Conservation (phyloP, 1,140 invertebrate genomes). For the Wasmannia auropunctata region DNA sequence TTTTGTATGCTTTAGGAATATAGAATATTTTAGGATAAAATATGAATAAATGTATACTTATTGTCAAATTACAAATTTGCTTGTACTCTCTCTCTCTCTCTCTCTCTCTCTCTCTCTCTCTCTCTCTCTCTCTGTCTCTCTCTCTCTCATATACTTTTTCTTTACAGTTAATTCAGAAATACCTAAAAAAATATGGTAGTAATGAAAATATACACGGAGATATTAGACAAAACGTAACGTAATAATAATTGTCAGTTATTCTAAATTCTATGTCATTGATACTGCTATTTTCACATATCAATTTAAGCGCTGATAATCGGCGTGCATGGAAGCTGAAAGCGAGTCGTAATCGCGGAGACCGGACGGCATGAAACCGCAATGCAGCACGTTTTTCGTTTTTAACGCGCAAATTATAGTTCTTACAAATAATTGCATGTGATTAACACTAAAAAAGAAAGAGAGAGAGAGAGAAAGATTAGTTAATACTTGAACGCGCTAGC, state of each 20-base stretch:
- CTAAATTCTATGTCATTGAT: neutral
- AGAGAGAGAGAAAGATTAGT: neutral
- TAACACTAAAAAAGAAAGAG: neutral
- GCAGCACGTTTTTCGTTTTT: neutral
- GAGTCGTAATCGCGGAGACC: neutral
- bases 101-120: too few species aligned
- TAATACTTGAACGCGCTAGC: neutral
- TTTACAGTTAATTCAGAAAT: neutral
- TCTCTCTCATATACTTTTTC: too few species aligned
- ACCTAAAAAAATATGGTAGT: neutral
- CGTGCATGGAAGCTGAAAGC: neutral
- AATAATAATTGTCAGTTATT: neutral
- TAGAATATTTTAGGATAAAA: neutral
- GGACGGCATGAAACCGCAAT: neutral
- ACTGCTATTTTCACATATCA: neutral
- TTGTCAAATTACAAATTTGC: neutral
- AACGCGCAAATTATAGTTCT: neutral
- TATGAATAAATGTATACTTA: neutral
- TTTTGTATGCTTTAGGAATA: neutral
- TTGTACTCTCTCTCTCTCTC: neutral
- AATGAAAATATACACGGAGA: neutral
- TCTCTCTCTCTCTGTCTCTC: too few species aligned
- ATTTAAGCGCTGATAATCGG: conserved; percentile 21
- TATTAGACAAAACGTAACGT: neutral
- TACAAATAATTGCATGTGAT: neutral